Percentiles rank a stretch among this genome's conserved stretches.
Evolutionary conservation across 2,797 vertebrate species (phyloP).

Genomic region (Scolopax rusticola): DNA sequence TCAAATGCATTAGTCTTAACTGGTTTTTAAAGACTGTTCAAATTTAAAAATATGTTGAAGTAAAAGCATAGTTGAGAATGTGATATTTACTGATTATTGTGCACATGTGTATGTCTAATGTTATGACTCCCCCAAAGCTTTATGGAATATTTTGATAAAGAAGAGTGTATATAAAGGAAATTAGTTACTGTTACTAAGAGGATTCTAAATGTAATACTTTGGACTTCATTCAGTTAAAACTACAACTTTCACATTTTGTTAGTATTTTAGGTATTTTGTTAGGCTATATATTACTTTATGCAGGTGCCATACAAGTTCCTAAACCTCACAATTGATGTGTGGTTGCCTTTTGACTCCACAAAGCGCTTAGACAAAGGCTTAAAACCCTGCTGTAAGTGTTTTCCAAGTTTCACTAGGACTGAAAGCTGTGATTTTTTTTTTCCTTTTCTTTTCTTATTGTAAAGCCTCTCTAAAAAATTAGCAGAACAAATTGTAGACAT

Average conservation of each 20-base stretch:
- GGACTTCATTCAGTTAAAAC: neutral
- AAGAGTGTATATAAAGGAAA: neutral
- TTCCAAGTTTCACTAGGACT: neutral
- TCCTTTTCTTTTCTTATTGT: neutral
- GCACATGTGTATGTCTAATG: fast-evolving
- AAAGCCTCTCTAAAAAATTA: neutral
- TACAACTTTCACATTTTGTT: neutral
- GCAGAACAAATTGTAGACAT: constrained; percentile 16
- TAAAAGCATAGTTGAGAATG: neutral
- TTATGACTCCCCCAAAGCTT: neutral
- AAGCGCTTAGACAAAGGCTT: neutral
- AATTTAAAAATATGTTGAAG: neutral
- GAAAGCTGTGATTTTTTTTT: neutral
- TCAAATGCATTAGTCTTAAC: neutral
- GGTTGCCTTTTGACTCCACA: neutral
- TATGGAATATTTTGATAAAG: neutral
- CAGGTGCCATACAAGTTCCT: neutral
- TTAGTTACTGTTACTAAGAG: neutral
- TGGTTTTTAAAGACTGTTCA: neutral
- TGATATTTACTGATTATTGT: neutral
- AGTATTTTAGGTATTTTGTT: neutral
- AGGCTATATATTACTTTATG: neutral
- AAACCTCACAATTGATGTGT: neutral
- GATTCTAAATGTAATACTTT: neutral
- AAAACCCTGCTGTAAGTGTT: neutral